Conservation (phyloP, 1,140 invertebrate species). For the Pteromalus puparum region DNA sequence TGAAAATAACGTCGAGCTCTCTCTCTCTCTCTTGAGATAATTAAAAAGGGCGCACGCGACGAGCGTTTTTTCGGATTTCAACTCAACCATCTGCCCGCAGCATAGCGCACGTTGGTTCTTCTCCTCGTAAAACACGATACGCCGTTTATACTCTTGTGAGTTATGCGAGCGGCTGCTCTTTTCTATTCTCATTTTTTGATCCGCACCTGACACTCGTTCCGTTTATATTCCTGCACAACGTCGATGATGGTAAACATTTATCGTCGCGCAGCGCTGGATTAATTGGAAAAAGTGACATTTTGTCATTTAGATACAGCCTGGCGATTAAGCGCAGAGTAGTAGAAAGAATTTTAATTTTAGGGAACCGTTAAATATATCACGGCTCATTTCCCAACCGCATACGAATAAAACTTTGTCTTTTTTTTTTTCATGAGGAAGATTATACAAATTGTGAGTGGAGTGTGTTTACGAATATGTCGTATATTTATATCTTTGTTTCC, state of each 20-base stretch:
- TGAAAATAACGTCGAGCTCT: conserved; percentile 24
- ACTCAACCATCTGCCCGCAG: neutral
- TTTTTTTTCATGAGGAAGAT: neutral
- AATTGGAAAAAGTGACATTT: neutral
- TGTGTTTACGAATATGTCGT: neutral
- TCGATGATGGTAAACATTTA: too few species aligned
- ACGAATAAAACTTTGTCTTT: neutral
- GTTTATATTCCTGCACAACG: neutral
- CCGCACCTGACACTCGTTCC: neutral
- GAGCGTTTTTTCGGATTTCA: neutral
- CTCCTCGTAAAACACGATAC: too few species aligned
- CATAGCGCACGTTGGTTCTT: too few species aligned
- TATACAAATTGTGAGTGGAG: neutral
- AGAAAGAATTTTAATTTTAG: conserved; percentile 26
- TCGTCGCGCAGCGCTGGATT: neutral
- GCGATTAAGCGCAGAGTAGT: conserved; percentile 36
- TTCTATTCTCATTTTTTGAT: too few species aligned
- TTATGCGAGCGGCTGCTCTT: too few species aligned
- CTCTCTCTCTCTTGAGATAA: neutral
- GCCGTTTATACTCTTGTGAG: too few species aligned
- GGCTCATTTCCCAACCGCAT: conserved; percentile 31
- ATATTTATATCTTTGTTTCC: neutral
- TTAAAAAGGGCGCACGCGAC: conserved; percentile 20
- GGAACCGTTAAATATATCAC: conserved; percentile 37
- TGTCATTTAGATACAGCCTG: conserved; percentile 21